A percentile compares a stretch with the other conserved stretches of the same genome.
Evolutionary conservation across 2,888 invertebrate genomes (phyloP).

Genomic region (Zeuzera pyrina): DNA sequence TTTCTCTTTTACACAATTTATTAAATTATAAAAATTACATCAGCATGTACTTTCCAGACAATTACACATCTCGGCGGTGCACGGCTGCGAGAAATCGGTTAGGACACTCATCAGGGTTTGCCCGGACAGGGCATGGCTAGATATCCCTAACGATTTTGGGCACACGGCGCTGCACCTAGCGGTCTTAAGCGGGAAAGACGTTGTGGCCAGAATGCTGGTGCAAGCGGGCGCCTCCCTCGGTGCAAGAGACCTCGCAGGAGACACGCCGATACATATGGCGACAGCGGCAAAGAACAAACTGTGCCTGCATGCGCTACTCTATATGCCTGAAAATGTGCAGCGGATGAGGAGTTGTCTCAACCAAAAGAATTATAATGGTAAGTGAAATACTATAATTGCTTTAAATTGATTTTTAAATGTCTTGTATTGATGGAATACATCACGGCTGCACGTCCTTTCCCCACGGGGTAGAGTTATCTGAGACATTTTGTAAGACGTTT

Average conservation of each 20-base stretch:
- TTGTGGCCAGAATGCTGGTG: conserved; percentile 83
- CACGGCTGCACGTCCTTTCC: too few relatives aligned
- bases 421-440: too few relatives aligned
- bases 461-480: too few relatives aligned
- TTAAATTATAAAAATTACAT: not conserved
- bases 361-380: conserved; percentile 89
- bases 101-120: conserved; percentile 83
- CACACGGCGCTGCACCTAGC: conserved; percentile 92
- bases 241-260: conserved; percentile 82
- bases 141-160: conserved; percentile 85
- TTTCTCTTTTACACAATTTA: too few relatives aligned
- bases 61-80: conserved; percentile 88
- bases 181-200: conserved; percentile 82
- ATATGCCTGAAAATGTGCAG: conserved; percentile 70
- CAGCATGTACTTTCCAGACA: conserved; percentile 72
- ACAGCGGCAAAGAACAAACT: conserved; percentile 78
- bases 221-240: conserved; percentile 83
- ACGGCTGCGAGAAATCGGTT: conserved; percentile 81
- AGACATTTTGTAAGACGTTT: too few relatives aligned
- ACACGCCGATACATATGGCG: conserved; percentile 91
- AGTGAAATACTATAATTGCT: conserved; percentile 37
- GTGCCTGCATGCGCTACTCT: conserved; percentile 82
- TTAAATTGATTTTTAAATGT: not conserved
- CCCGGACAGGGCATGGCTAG: conserved; percentile 83
- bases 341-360: conserved; percentile 72